A percentile compares a stretch with the other conserved stretches of the same genome.
phyloP scores from a whole-genome alignment of 2,113 vertebrate genomes.

The Mesocricetus auratus region DNA sequence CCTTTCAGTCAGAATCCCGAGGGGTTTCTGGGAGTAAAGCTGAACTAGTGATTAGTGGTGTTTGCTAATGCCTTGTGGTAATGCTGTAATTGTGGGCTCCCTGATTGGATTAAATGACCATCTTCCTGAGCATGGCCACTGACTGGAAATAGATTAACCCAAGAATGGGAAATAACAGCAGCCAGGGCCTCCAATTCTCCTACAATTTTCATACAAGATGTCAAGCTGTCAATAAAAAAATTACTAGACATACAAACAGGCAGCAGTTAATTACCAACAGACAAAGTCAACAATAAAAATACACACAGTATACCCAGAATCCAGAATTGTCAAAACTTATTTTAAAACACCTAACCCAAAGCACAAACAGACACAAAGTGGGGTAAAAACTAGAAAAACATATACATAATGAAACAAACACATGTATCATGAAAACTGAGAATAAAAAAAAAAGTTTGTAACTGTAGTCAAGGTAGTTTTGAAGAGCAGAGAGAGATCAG shows the following conservation, averaged over 20 bases:
- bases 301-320: neutral
- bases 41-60: neutral
- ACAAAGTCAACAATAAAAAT: neutral
- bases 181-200: neutral
- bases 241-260: neutral
- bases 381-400: neutral
- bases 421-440: neutral
- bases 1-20: neutral
- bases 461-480: neutral
- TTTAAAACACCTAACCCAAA: neutral
- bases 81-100: neutral
- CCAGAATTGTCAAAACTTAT: neutral
- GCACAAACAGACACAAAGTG: neutral
- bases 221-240: neutral
- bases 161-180: neutral
- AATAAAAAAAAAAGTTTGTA: neutral
- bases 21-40: neutral
- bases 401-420: neutral
- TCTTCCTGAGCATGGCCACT: neutral
- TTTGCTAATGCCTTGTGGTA: neutral
- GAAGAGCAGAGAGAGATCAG: neutral
- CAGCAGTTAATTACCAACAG: neutral
- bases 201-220: neutral
- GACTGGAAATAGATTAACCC: neutral
- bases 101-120: neutral